A percentile compares a stretch with the other conserved stretches of the same genome.
phyloP scores from a whole-genome alignment of 2,113 vertebrate species.

The Phyllopteryx taeniolatus region DNA sequence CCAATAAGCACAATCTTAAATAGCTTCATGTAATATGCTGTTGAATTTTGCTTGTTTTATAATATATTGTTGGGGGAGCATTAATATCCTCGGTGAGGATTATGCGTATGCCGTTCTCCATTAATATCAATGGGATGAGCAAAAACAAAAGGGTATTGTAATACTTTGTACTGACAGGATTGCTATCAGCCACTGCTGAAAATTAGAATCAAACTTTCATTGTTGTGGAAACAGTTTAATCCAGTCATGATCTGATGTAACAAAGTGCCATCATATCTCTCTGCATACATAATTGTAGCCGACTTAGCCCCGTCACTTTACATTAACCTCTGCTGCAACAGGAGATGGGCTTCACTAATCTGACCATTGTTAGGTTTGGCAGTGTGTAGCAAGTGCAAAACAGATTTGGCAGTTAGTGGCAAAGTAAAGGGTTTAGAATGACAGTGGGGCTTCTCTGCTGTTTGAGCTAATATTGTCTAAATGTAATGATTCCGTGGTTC shows the following conservation, averaged over 20 bases:
- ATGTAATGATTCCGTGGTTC: constrained; percentile 67
- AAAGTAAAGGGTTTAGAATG: constrained; percentile 73
- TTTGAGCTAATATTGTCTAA: constrained; percentile 76
- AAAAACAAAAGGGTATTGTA: constrained; percentile 52
- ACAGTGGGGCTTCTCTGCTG: constrained; percentile 71
- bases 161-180: constrained; percentile 72
- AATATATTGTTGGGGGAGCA: constrained; percentile 33
- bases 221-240: constrained; percentile 92
- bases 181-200: constrained; percentile 58
- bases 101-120: not conserved
- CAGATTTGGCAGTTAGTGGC: constrained; percentile 81
- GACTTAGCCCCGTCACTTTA: constrained; percentile 98
- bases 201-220: constrained; percentile 93
- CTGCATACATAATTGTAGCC: constrained; percentile 94
- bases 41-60: constrained; percentile 34
- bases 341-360: constrained; percentile 90
- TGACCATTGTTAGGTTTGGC: constrained; percentile 91
- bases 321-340: constrained; percentile 99
- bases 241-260: constrained; percentile 94
- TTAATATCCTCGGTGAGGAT: constrained; percentile 57
- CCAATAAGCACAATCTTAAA: not conserved
- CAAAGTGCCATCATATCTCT: constrained; percentile 92
- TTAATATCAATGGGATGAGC: constrained; percentile 41
- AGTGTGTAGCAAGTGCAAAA: constrained; percentile 82
- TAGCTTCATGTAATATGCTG: constrained; percentile 11